Percentiles rank a stretch among this genome's conserved stretches.
Conservation (phyloP, 2,797 vertebrate genomes). For the Nyctibius grandis region DNA sequence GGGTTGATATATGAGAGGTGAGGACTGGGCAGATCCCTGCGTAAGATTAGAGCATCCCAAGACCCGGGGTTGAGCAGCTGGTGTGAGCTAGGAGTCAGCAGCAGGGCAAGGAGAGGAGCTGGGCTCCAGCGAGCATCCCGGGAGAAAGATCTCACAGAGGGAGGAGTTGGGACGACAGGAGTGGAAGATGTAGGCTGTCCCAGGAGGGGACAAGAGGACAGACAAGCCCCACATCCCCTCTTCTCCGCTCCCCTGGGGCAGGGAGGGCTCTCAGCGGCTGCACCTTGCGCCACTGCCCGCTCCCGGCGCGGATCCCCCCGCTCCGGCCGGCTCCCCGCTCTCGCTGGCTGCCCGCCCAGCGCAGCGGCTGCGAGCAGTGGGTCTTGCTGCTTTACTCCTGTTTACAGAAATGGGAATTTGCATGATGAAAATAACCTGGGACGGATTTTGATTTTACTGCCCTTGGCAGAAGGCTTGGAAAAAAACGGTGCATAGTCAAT, state of each 20-base stretch:
- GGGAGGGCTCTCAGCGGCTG: not conserved
- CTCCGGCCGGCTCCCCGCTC: not conserved
- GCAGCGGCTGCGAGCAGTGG: not conserved
- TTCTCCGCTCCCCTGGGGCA: not conserved
- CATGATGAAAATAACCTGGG: slow-evolving; percentile 82
- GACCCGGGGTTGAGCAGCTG: not conserved
- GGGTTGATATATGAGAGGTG: not conserved
- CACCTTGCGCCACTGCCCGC: not conserved
- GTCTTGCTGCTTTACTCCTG: slow-evolving; percentile 58
- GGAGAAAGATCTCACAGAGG: not conserved
- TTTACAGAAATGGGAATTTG: slow-evolving; percentile 82
- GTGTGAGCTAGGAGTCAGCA: not conserved
- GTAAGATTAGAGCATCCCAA: not conserved
- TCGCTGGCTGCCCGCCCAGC: not conserved
- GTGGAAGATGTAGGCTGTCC: not conserved
- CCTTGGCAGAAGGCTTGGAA: slow-evolving; percentile 80
- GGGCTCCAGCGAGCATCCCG: not conserved
- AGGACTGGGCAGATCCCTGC: not conserved
- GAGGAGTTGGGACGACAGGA: not conserved
- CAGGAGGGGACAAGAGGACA: not conserved
- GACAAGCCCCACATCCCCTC: not conserved
- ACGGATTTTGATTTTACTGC: slow-evolving; percentile 80
- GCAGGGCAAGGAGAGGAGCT: not conserved
- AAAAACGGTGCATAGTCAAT: slow-evolving; percentile 81
- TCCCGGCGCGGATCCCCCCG: not conserved